Evolutionary conservation across 2,797 vertebrate genomes (phyloP), one percentile per base, ranked within the genome.

Genomic region (Aplochiton taeniatus): DNA sequence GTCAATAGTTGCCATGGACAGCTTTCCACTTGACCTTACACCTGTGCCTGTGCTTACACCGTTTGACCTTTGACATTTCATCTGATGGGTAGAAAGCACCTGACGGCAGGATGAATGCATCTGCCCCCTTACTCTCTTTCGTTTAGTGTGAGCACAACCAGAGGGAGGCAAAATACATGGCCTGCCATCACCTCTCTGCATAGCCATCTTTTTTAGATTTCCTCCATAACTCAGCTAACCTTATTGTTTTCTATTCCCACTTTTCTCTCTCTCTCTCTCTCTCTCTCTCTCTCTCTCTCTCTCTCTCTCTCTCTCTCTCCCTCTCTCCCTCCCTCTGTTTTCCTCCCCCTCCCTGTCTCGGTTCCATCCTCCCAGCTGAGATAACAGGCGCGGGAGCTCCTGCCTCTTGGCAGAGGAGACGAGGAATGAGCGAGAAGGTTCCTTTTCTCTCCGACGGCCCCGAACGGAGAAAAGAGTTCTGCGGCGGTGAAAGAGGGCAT

Each of bases 321-420:
- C 46, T 16, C 12, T 60, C 42, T 16, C 47, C 48, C 42, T 63
- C 43, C 58, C 58, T 78, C 67, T 69, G 68, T 81, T 68, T 60
- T 61, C 13, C 12, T 56, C 46, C 14, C 46, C 52, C 18, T 55
- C 48, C 62, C 69, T 69, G 80, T 88, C 84, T 88, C 82, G 84
- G 81, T 86, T 88, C 80, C 74, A 84, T 85, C 75, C 80, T 83
- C 81, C 81, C 91, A 91, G 88, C 87, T 92, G 90, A 85, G 78
- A 90, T 90, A 91, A 91, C 87, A 88, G 77, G 77, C 58, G 59
- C 63, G 9, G 73, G 72, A 74, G 60, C 64, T 80, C 76, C 85
- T 90, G 88, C 87, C 88, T 80, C 77, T 86, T 91, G 90, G 89
- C 88, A 88, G 73, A 76, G 48, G 61, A 83, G 85, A 81, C 74